phyloP scores from a whole-genome alignment of 2,888 invertebrate species.

The Platycheirus albimanus region DNA sequence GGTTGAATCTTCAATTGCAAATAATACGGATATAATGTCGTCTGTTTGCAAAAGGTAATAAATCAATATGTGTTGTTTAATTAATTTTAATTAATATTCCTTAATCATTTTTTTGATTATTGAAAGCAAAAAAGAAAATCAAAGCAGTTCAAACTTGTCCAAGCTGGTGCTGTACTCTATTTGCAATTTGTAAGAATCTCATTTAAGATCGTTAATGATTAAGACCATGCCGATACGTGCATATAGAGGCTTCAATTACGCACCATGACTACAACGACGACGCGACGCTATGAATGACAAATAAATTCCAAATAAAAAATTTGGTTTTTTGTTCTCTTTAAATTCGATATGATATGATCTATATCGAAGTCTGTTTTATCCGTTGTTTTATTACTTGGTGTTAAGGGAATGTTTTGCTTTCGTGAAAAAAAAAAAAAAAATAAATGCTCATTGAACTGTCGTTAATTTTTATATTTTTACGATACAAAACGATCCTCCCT shows the following conservation, averaged over 20 bases:
- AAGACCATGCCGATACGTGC: not conserved
- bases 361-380: not conserved
- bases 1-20: slow-evolving; percentile 14
- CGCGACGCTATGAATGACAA: not conserved
- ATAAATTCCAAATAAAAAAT: not conserved
- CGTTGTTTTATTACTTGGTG: not conserved
- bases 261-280: no score
- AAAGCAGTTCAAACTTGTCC: slow-evolving; percentile 32
- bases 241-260: not conserved
- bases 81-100: slow-evolving; percentile 16
- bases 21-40: slow-evolving; percentile 11
- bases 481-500: no score
- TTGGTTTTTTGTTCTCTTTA: not conserved
- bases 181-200: slow-evolving; percentile 8
- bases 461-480: no score
- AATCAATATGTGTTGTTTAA: slow-evolving; percentile 25
- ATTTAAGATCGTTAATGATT: slow-evolving; percentile 20
- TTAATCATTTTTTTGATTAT: not conserved
- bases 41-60: slow-evolving; percentile 39
- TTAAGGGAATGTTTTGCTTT: no score
- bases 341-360: not conserved
- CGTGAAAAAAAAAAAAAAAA: no score
- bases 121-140: slow-evolving; percentile 6
- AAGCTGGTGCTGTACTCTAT: slow-evolving; percentile 7
- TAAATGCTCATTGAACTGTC: no score